Evolutionary conservation across 2,797 vertebrate genomes (phyloP), one percentile per base, ranked within the genome.

Genomic region (Zalophus californianus): DNA sequence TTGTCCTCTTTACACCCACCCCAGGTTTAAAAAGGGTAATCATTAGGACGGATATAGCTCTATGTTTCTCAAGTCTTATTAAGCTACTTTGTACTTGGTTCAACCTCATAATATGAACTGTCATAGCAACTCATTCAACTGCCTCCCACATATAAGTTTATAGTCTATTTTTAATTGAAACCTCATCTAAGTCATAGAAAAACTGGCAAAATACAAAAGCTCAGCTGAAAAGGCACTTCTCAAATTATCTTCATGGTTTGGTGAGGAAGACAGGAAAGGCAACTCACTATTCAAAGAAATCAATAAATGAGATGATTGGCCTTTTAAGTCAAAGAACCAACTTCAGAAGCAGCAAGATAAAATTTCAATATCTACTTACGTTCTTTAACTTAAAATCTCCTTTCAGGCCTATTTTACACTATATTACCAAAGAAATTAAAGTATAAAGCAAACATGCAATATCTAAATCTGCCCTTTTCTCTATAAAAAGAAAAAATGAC

Each of bases 121-220:
- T 97, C 97, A 98, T 73, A 97, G 93, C 93, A 96, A 95, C 86
- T 98, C 96, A 97, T 73, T 94, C 97, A 98, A 86, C 60, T 98
- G 70, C 78, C 94, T 97, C 94, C 92, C 95, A 97, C 94, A 96
- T 52, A 44, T 9, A 97, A 96, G 48, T 91, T 98, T 97, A 93
- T 38, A 95, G 10, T 18, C 89, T 98, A 98, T 98, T 98, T 98
- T 98, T 91, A 98, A 97, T 97, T 97, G 92, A 97, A 96, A 92
- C 13, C 86, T 97, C 80, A 91, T 98, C 83, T 98, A 94, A 97
- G 73, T 96, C 86, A 94, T 7, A 95, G 60, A 64, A 96, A 97
- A 98, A 96, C 89, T 93, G 68, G 82, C 75, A 97, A 96, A 98
- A 96, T 50, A 83, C 0, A 90, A 85, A 98, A 97, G 48, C 92